phyloP scores from a whole-genome alignment of 2,113 vertebrate species.

The Cyprinodon brontotheroides region DNA sequence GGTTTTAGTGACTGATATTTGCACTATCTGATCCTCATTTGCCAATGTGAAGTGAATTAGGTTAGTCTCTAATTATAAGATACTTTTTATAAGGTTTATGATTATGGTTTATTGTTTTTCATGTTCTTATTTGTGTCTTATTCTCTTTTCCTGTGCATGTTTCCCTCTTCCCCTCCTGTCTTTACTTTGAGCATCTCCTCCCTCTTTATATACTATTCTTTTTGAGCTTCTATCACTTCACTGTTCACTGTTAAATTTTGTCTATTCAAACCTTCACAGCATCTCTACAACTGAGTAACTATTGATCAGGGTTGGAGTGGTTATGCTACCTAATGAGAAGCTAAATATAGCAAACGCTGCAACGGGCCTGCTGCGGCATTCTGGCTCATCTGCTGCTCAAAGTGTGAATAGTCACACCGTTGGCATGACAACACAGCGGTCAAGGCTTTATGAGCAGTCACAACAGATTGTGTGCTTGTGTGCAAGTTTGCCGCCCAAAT shows the following conservation, averaged over 20 bases:
- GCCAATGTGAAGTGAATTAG: slow-evolving; percentile 12
- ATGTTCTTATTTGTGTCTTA: slow-evolving; percentile 21
- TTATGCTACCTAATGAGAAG: slow-evolving; percentile 64
- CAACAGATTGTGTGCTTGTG: slow-evolving; percentile 57
- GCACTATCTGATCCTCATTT: slow-evolving; percentile 11
- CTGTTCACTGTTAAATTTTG: slow-evolving; percentile 13
- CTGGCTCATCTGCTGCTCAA: slow-evolving; percentile 51
- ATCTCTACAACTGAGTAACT: slow-evolving; percentile 46
- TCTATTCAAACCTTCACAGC: slow-evolving; percentile 20
- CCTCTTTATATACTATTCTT: slow-evolving; percentile 12
- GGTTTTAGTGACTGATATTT: slow-evolving; percentile 5
- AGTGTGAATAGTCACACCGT: slow-evolving; percentile 64
- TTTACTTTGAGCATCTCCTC: slow-evolving; percentile 1
- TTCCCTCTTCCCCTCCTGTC: slow-evolving; percentile 8
- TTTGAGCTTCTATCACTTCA: not conserved
- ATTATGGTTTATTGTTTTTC: slow-evolving; percentile 35
- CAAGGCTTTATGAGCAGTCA: slow-evolving; percentile 54
- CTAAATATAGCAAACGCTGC: slow-evolving; percentile 65
- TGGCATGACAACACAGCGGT: slow-evolving; percentile 72
- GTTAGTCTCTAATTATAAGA: slow-evolving; percentile 35
- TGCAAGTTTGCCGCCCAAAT: slow-evolving; percentile 29
- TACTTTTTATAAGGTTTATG: slow-evolving; percentile 47
- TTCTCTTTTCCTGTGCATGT: slow-evolving; percentile 12
- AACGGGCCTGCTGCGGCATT: slow-evolving; percentile 32
- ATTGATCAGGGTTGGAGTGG: slow-evolving; percentile 64